phyloP scores from a whole-genome alignment of 2,113 vertebrate genomes.

The Dascyllus trimaculatus region DNA sequence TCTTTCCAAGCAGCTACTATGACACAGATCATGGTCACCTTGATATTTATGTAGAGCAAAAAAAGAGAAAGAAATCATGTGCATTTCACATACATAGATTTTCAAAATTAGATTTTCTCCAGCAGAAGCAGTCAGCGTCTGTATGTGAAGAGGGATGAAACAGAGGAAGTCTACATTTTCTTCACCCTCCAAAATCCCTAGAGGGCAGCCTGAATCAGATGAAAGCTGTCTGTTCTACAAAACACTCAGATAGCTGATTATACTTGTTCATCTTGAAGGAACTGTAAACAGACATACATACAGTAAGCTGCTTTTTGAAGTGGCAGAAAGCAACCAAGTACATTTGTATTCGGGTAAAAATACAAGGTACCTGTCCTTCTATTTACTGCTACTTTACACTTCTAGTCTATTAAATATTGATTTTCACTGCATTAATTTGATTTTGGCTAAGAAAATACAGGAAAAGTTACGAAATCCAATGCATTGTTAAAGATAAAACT shows the following conservation, averaged over 20 bases:
- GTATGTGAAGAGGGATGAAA: slow-evolving; percentile 14
- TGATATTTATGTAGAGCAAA: slow-evolving; percentile 34
- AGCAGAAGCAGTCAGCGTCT: neutral
- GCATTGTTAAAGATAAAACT: no score
- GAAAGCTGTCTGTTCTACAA: slow-evolving; percentile 31
- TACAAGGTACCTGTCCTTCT: neutral
- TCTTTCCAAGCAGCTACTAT: slow-evolving; percentile 26
- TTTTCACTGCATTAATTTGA: no score
- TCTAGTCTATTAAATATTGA: neutral
- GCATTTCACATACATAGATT: neutral
- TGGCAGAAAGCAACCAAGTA: neutral
- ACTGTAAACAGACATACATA: slow-evolving; percentile 7
- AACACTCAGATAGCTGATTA: slow-evolving; percentile 28
- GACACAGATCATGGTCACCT: slow-evolving; percentile 32
- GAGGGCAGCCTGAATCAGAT: slow-evolving; percentile 52
- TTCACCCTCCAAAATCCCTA: slow-evolving; percentile 27
- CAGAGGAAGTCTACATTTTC: slow-evolving; percentile 12
- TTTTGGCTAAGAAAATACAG: neutral
- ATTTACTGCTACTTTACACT: neutral
- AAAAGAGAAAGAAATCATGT: neutral
- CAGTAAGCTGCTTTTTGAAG: neutral
- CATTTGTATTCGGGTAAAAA: neutral
- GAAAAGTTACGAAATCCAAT: no score
- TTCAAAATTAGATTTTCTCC: slow-evolving; percentile 3
- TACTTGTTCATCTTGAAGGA: slow-evolving; percentile 12